Percentiles rank a stretch among this genome's conserved stretches.
phyloP scores from a whole-genome alignment of 2,113 vertebrate genomes.

The Proterorhinus semilunaris region DNA sequence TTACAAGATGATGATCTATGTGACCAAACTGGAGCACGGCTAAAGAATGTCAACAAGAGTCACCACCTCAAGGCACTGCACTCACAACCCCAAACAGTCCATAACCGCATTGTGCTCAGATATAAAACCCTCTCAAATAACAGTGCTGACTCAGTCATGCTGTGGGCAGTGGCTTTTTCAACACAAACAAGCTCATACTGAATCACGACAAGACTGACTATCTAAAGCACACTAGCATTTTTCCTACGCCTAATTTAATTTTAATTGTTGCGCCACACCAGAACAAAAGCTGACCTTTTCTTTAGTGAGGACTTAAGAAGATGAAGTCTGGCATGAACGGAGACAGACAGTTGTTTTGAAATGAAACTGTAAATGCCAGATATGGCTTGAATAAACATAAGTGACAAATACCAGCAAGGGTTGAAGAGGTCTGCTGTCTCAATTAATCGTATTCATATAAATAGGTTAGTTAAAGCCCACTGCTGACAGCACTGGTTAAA shows the following conservation, averaged over 20 bases:
- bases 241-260: neutral
- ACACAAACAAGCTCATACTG: neutral
- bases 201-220: neutral
- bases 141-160: slow-evolving; percentile 4
- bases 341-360: slow-evolving; percentile 8
- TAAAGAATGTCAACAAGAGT: slow-evolving; percentile 33
- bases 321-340: neutral
- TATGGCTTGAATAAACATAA: neutral
- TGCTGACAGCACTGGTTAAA: neutral
- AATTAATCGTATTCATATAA: neutral
- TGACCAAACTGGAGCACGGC: slow-evolving; percentile 12
- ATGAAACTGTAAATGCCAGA: slow-evolving; percentile 12
- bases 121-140: neutral
- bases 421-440: neutral
- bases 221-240: neutral
- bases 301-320: neutral
- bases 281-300: neutral
- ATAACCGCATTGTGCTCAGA: neutral
- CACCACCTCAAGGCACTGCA: slow-evolving; percentile 32
- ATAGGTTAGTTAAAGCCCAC: neutral
- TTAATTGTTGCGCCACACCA: neutral
- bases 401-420: slow-evolving; percentile 11
- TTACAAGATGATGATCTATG: neutral
- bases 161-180: slow-evolving; percentile 14
- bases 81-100: slow-evolving; percentile 29